Conservation (phyloP, 2,113 vertebrate species). For the Ascaphus truei region DNA sequence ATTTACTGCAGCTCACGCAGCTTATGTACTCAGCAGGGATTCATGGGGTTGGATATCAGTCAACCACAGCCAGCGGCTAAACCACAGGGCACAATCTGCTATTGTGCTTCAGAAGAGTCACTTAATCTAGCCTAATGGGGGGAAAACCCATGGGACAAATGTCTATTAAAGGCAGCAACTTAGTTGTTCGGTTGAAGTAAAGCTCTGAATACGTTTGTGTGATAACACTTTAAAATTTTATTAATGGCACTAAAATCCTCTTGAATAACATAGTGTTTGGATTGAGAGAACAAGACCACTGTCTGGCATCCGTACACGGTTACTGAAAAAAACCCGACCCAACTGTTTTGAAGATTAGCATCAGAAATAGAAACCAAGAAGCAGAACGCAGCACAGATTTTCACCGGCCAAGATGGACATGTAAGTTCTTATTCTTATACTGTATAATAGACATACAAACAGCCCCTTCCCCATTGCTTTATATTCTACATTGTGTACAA, state of each 20-base stretch:
- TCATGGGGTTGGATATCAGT: constrained; percentile 81
- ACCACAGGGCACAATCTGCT: constrained; percentile 71
- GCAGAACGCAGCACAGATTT: too few relatives aligned
- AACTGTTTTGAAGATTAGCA: not conserved
- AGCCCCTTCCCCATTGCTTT: too few relatives aligned
- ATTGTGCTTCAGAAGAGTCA: constrained; percentile 75
- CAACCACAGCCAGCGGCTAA: constrained; percentile 73
- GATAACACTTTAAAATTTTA: constrained; percentile 52
- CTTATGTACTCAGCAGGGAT: constrained; percentile 73
- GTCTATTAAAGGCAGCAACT: constrained; percentile 57
- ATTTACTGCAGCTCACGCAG: constrained; percentile 65
- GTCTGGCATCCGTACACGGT: not conserved
- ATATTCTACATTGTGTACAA: too few relatives aligned
- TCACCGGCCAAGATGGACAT: too few relatives aligned
- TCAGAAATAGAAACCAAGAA: not conserved
- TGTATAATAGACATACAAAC: too few relatives aligned
- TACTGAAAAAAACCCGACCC: not conserved
- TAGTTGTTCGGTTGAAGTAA: constrained; percentile 52
- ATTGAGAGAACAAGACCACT: constrained; percentile 42
- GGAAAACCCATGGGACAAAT: constrained; percentile 59
- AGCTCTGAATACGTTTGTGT: constrained; percentile 50
- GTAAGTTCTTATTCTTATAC: too few relatives aligned
- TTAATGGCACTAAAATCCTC: constrained; percentile 51
- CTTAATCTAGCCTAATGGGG: constrained; percentile 85
- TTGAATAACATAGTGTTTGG: constrained; percentile 30